Percentiles rank a stretch among this genome's conserved stretches.
Evolutionary conservation across 2,113 vertebrate species (phyloP).

Genomic region (Prietella phreatophila): DNA sequence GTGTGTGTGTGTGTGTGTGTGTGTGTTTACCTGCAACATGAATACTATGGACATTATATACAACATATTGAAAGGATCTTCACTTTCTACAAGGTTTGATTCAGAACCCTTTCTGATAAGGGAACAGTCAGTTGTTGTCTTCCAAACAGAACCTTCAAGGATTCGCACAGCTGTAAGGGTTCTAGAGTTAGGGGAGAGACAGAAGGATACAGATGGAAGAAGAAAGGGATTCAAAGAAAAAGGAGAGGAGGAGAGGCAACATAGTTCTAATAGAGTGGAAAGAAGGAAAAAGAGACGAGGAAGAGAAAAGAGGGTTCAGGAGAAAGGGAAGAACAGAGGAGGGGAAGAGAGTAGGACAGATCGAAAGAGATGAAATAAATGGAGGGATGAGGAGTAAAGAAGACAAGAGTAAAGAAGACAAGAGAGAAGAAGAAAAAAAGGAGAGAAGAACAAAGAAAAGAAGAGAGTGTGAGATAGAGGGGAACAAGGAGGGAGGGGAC

Average conservation of each 20-base stretch:
- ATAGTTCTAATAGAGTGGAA: not conserved
- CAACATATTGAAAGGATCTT: not conserved
- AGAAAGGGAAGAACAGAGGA: not conserved
- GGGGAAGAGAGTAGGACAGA: not conserved
- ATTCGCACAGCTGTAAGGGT: not conserved
- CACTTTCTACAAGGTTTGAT: not conserved
- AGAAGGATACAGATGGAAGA: not conserved
- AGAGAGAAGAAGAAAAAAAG: not conserved
- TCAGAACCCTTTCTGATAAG: not conserved
- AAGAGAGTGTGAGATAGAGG: constrained; percentile 28
- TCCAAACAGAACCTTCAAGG: not conserved
- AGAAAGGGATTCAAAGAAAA: constrained; percentile 11
- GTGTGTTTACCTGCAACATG: not conserved
- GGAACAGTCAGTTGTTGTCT: not conserved
- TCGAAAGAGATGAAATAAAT: constrained; percentile 55
- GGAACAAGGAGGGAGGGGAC: not conserved
- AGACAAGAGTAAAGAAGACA: too few species aligned
- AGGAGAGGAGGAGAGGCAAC: not conserved
- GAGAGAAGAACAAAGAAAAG: not conserved
- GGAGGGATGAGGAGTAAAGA: constrained; percentile 46
- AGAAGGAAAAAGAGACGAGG: constrained; percentile 55
- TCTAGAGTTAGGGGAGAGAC: not conserved
- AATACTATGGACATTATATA: not conserved
- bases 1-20: constrained; percentile 8
- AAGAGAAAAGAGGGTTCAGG: constrained; percentile 56